Percentiles rank a stretch among this genome's conserved stretches.
phyloP scores from a whole-genome alignment of 2,888 invertebrate genomes.

The Lasioglossum morio region DNA sequence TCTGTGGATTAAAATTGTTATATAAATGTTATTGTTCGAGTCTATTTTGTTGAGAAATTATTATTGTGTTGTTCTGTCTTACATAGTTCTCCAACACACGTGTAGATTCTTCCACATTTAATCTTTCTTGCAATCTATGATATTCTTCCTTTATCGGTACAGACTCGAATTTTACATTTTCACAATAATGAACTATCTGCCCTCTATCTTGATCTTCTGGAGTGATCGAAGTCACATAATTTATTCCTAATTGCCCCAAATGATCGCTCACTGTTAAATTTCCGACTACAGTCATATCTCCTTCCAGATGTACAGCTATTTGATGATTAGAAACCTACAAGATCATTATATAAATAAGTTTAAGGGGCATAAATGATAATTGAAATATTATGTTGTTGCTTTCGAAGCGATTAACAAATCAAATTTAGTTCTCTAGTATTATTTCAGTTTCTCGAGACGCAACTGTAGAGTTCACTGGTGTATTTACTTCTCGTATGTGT shows the following conservation, averaged over 20 bases:
- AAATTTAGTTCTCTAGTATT: slow-evolving; percentile 16
- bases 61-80: slow-evolving; percentile 44
- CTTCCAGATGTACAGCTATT: slow-evolving; percentile 81
- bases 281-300: slow-evolving; percentile 81
- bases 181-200: slow-evolving; percentile 79
- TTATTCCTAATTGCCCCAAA: slow-evolving; percentile 80
- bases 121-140: slow-evolving; percentile 75
- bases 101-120: slow-evolving; percentile 68
- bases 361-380: not conserved
- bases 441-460: not conserved
- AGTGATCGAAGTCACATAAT: slow-evolving; percentile 81
- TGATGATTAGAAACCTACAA: slow-evolving; percentile 81
- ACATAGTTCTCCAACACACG: slow-evolving; percentile 75
- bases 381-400: not conserved
- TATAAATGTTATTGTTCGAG: not conserved
- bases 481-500: slow-evolving; percentile 77
- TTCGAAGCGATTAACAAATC: slow-evolving; percentile 6
- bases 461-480: slow-evolving; percentile 5
- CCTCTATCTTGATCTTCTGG: slow-evolving; percentile 75
- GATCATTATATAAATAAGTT: slow-evolving; percentile 18
- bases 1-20: slow-evolving; percentile 61
- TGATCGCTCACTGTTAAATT: slow-evolving; percentile 78
- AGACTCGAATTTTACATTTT: slow-evolving; percentile 77
- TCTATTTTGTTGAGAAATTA: not conserved
- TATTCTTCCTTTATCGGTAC: slow-evolving; percentile 77